phyloP scores from a whole-genome alignment of 2,888 invertebrate genomes.

The Mythimna pallens region DNA sequence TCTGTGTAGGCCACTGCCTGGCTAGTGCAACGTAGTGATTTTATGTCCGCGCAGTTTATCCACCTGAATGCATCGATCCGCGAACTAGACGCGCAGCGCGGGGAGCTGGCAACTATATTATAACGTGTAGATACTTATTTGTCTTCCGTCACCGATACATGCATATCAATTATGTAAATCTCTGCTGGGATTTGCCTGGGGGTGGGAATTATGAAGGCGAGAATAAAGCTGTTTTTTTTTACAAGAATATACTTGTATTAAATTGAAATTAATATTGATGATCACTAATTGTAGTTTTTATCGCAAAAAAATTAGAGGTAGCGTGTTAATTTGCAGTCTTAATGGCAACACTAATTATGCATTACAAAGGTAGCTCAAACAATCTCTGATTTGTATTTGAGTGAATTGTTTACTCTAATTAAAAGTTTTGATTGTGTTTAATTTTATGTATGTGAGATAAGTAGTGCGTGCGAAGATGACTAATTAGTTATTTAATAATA shows the following conservation, averaged over 20 bases:
- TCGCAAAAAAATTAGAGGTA: neutral
- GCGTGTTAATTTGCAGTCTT: neutral
- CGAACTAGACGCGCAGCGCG: constrained; percentile 30
- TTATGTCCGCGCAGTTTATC: constrained; percentile 55
- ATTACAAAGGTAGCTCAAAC: constrained; percentile 8
- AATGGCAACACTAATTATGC: constrained; percentile 6
- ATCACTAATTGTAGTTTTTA: neutral
- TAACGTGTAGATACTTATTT: constrained; percentile 5
- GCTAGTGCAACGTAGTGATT: constrained; percentile 51
- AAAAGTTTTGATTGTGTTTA: constrained; percentile 32
- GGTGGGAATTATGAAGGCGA: neutral
- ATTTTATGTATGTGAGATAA: constrained; percentile 9
- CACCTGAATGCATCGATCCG: constrained; percentile 58
- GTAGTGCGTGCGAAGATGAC: constrained; percentile 22
- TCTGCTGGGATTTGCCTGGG: neutral
- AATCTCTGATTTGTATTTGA: constrained; percentile 34
- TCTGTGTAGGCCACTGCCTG: constrained; percentile 33
- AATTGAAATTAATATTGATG: constrained; percentile 2
- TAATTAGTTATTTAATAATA: constrained; percentile 10
- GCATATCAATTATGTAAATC: constrained; percentile 8
- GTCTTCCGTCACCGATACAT: constrained; percentile 25
- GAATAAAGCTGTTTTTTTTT: neutral
- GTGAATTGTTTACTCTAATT: constrained; percentile 29
- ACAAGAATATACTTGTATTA: neutral
- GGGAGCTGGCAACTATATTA: constrained; percentile 6